Conservation (phyloP, 1,140 invertebrate species). For the Ephestia elutella region DNA sequence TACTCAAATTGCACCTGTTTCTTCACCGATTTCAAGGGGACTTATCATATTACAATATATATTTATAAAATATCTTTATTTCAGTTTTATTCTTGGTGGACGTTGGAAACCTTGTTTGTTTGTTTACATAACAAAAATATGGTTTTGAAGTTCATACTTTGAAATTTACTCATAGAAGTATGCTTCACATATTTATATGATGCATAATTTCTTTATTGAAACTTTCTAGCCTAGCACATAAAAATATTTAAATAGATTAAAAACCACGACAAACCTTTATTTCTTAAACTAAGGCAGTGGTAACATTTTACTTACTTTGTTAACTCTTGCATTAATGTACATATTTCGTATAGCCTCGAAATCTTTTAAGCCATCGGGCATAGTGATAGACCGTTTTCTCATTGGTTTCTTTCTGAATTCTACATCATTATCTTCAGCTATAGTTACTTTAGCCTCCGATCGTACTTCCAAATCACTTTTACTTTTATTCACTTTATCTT, state of each 20-base stretch:
- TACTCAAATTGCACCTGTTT: neutral
- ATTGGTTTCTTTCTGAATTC: conserved; percentile 22
- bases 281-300: neutral
- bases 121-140: no score
- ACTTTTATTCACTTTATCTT: conserved; percentile 20
- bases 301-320: neutral
- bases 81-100: no score
- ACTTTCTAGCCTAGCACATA: no score
- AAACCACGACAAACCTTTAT: neutral
- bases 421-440: conserved; percentile 21
- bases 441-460: neutral
- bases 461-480: conserved; percentile 15
- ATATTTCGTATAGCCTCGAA: conserved; percentile 9
- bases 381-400: conserved; percentile 22
- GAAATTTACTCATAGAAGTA: no score
- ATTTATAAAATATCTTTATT: no score
- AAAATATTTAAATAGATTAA: no score
- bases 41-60: conserved; percentile 16
- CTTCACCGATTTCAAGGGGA: conserved; percentile 1
- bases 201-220: no score
- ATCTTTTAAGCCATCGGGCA: conserved; percentile 19
- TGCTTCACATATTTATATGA: no score
- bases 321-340: neutral
- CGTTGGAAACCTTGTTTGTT: no score
- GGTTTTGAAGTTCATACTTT: no score